Evolutionary conservation across 2,113 vertebrate species (phyloP).

Genomic region (Tor tambroides): DNA sequence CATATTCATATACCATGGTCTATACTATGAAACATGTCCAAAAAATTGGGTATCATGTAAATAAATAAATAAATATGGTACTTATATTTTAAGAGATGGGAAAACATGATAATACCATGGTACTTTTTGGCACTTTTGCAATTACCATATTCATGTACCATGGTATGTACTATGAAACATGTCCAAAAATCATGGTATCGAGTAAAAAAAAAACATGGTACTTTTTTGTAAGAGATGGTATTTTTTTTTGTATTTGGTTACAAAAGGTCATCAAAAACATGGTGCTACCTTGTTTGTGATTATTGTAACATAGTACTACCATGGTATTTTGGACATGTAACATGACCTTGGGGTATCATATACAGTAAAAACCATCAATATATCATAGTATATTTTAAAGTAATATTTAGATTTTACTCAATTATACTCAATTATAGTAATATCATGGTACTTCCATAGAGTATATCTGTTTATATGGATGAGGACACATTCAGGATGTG

Average conservation of each 20-base stretch:
- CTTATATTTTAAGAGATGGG: no score
- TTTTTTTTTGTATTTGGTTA: no score
- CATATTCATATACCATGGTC: neutral
- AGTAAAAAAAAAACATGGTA: no score
- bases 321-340: neutral
- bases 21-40: neutral
- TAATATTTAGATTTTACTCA: neutral
- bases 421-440: no score
- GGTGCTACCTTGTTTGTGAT: neutral
- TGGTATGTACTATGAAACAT: no score
- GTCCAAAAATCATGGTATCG: no score
- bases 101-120: neutral
- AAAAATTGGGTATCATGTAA: neutral
- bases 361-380: neutral
- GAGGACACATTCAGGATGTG: conserved; percentile 12
- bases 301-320: neutral
- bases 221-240: neutral
- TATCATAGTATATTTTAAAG: neutral
- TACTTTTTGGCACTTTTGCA: neutral
- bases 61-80: neutral
- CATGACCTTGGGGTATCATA: neutral
- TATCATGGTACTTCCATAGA: neutral
- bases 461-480: neutral
- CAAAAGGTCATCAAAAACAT: neutral
- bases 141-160: no score